Evolutionary conservation across 2,797 vertebrate genomes (phyloP).

Genomic region (Xenentodon cancila): DNA sequence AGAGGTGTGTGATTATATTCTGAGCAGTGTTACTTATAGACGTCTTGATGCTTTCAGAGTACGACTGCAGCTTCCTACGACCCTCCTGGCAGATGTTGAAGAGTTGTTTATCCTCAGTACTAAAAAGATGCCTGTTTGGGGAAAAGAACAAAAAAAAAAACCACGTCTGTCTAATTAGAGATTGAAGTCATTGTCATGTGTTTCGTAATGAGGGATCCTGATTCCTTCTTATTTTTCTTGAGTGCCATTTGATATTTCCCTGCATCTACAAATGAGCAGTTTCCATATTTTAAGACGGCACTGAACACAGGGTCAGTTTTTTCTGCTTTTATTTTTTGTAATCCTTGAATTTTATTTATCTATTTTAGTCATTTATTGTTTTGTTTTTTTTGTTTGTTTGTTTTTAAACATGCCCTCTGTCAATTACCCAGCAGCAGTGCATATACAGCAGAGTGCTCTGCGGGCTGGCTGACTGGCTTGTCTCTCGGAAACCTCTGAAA

Average conservation of each 20-base stretch:
- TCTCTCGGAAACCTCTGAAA: slow-evolving; percentile 75
- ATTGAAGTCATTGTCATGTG: slow-evolving; percentile 61
- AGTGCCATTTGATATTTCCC: slow-evolving; percentile 68
- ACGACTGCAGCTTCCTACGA: slow-evolving; percentile 15
- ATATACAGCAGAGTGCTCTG: slow-evolving; percentile 43
- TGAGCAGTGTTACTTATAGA: not conserved
- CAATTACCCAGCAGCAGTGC: slow-evolving; percentile 68
- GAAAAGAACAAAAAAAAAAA: slow-evolving; percentile 34
- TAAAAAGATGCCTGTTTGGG: slow-evolving; percentile 67
- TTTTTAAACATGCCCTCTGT: slow-evolving; percentile 56
- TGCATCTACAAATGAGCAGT: slow-evolving; percentile 66
- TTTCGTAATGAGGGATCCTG: slow-evolving; percentile 68
- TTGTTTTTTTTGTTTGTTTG: not conserved
- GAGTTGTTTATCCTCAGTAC: slow-evolving; percentile 54
- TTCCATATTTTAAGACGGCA: slow-evolving; percentile 64
- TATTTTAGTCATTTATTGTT: too few species aligned
- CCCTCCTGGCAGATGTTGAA: slow-evolving; percentile 58
- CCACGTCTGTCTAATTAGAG: slow-evolving; percentile 69
- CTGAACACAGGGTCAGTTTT: slow-evolving; percentile 56
- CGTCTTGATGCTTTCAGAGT: too few species aligned
- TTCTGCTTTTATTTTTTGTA: not conserved
- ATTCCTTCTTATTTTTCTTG: slow-evolving; percentile 50
- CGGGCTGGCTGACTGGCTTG: slow-evolving; percentile 68
- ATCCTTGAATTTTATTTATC: too few species aligned
- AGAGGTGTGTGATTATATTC: not conserved